Evolutionary conservation across 1,140 invertebrate genomes (phyloP), one percentile per base, ranked within the genome.

Genomic region (Conopomorpha cramerella): DNA sequence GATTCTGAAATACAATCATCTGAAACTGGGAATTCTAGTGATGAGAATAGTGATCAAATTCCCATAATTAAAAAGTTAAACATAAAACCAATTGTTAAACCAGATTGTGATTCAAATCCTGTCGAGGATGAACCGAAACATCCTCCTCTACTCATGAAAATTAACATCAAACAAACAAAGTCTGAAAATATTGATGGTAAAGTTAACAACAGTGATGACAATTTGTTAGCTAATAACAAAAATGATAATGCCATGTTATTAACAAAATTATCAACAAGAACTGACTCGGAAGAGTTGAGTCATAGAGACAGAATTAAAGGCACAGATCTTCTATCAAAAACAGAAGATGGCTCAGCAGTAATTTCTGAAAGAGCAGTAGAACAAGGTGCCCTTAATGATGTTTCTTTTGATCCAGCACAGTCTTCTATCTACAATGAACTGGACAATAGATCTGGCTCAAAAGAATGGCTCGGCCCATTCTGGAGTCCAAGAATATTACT

Each of bases 91-190:
- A 48, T 71, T 38, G 37, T 58, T 34, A 66, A 60, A 44, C 57
- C 62, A 37, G 50, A 41, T 48, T 59, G 65, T 14, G n/a, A n/a
- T n/a, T n/a, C n/a, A n/a, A n/a, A n/a, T n/a, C n/a, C n/a, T n/a
- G n/a, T n/a, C n/a, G 50, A 55, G 36, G 61, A 67, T 29, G 46
- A 30, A 30, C 11, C 37, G n/a, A 71, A 68, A 49, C 62, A 74
- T 49, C 70, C 67, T 34, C 71, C 67, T 18, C 40, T 72, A 31
- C 42, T 74, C n/a, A 70, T 74, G 66, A 74, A 71, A 59, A 68
- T 74, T 38, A 74, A 70, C 40, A 66, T 41, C 46, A 32, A 30
- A 41, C 13, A 57, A 56, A 50, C 65, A 70, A 37, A 54, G 15
- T 33, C 10, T 16, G 37, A 40, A 8, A 16, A 38, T 13, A 36